Evolutionary conservation across 2,888 invertebrate genomes (phyloP), one percentile per base, ranked within the genome.

Genomic region (Stomorhina lunata): DNA sequence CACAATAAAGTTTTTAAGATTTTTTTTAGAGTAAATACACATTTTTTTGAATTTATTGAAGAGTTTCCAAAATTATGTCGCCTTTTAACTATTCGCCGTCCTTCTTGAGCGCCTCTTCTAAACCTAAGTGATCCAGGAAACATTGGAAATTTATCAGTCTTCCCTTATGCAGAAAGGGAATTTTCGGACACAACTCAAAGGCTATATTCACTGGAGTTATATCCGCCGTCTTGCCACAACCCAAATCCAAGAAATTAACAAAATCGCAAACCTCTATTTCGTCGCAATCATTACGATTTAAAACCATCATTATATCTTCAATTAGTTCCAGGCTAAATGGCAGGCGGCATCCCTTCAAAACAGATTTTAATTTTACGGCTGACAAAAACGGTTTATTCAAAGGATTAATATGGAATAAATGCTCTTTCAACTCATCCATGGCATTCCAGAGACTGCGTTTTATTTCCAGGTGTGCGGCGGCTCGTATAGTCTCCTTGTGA

Each of bases 371-470:
- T 20, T 94, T 93, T 0, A 92, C 90, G 77, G 92, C 91, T 0
- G 93, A 86, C 34, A 96, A 88, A 81, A 92, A 93, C 12, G 95
- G 95, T 5, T 92, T 91, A 76, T 92, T 92, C 0, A 90, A 86
- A 6, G 92, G 92, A 88, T 94, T 94, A 75, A 93, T 91, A 82
- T 93, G 92, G 57, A 92, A 88, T 59, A 95, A 91, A 86, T 93
- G 93, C 86, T 94, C 94, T 72, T 92, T 91, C 0, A 95, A 86
- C 20, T 94, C 92, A 22, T 93, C 93, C 63, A 94, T 92, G 79
- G 94, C 95, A 86, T 95, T 94, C 95, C 96, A 96, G 2, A 96
- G 89, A 3, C 93, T 93, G 27, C 95, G 93, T n/a, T 94, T 94
- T 43, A 97, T 88, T 80, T 95, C 95, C 15, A 94, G 93, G 81